Evolutionary conservation across 2,113 vertebrate genomes (phyloP).

Genomic region (Procapra przewalskii): DNA sequence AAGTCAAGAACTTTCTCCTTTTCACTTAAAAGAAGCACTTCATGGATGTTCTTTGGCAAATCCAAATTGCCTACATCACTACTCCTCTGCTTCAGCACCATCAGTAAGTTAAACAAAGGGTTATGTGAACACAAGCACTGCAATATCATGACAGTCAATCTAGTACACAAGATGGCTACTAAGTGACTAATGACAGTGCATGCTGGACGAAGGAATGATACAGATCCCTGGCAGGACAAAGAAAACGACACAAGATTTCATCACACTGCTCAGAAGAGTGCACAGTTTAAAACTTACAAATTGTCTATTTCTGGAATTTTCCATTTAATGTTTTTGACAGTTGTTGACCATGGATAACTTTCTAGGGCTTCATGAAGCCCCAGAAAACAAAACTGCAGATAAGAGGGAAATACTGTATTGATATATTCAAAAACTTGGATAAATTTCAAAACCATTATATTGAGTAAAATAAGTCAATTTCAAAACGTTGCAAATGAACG

Average conservation of each 20-base stretch:
- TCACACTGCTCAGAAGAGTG: background rate
- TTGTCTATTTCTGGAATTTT: background rate
- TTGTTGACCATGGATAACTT: background rate
- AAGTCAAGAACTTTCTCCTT: background rate
- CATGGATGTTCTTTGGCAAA: background rate
- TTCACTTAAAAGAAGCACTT: background rate
- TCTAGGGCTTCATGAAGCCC: background rate
- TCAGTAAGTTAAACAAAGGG: background rate
- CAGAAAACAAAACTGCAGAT: background rate
- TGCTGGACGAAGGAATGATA: background rate
- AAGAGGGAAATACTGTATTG: background rate
- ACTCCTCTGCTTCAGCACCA: background rate
- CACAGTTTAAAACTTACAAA: background rate
- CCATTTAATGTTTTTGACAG: background rate
- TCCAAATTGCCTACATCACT: background rate
- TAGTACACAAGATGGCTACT: background rate
- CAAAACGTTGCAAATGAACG: background rate
- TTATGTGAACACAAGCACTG: background rate
- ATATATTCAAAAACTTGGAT: background rate
- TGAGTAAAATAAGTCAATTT: background rate
- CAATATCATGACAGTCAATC: background rate
- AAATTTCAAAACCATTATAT: constrained; percentile 14
- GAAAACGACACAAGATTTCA: background rate
- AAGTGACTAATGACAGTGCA: background rate
- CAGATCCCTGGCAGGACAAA: background rate